Percentiles rank a stretch among this genome's conserved stretches.
Conservation (phyloP, 1,140 invertebrate genomes). For the Bombus confusus region DNA sequence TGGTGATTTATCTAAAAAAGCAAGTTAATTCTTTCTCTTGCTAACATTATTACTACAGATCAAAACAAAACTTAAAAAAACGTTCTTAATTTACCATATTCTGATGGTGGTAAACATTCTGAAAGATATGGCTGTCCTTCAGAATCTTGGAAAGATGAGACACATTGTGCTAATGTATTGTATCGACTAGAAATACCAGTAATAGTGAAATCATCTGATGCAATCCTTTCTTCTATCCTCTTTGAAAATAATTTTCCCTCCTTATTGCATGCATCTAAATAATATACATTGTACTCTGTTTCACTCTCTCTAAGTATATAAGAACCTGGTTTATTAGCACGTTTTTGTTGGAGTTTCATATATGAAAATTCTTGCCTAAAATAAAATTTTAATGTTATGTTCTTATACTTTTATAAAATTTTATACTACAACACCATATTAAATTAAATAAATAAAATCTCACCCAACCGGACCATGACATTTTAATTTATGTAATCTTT, state of each 20-base stretch:
- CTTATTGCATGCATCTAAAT: slow-evolving; percentile 90
- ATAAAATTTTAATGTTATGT: slow-evolving; percentile 24
- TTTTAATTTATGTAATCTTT: slow-evolving; percentile 87
- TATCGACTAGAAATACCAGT: slow-evolving; percentile 83
- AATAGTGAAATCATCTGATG: slow-evolving; percentile 81
- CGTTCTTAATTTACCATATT: slow-evolving; percentile 87
- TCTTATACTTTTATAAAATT: background rate
- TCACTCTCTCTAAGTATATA: slow-evolving; percentile 92
- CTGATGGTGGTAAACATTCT: slow-evolving; percentile 91
- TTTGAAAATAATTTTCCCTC: slow-evolving; percentile 88
- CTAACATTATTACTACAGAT: background rate
- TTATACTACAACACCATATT: background rate
- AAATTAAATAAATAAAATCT: slow-evolving; percentile 62
- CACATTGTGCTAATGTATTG: slow-evolving; percentile 85
- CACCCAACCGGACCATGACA: slow-evolving; percentile 95
- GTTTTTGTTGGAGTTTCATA: slow-evolving; percentile 90
- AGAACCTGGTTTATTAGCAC: slow-evolving; percentile 88
- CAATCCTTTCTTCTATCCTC: slow-evolving; percentile 84
- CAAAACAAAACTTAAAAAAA: background rate
- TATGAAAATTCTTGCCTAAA: slow-evolving; percentile 91
- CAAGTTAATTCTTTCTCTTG: slow-evolving; percentile 1
- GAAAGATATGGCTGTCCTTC: slow-evolving; percentile 84
- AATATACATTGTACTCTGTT: slow-evolving; percentile 89
- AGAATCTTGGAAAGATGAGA: slow-evolving; percentile 84
- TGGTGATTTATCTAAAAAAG: slow-evolving; percentile 86